Conservation (phyloP, 2,113 vertebrate species). For the Octodon degus region DNA sequence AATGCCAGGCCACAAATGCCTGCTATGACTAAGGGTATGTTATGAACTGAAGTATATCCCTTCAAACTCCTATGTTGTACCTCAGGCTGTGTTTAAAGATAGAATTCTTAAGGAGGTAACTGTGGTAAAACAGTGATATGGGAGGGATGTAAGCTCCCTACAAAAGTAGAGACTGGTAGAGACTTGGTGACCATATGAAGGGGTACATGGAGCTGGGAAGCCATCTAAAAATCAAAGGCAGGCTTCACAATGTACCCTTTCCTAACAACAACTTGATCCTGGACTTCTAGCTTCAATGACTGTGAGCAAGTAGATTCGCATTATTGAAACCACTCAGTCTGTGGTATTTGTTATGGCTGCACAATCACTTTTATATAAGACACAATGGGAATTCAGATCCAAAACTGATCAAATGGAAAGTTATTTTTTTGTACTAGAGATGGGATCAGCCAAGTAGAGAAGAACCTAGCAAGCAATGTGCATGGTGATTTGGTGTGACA, state of each 20-base stretch:
- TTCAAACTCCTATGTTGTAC: background rate
- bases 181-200: background rate
- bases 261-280: background rate
- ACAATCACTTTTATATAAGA: background rate
- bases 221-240: background rate
- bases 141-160: background rate
- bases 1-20: background rate
- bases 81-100: background rate
- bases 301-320: background rate
- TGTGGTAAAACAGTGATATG: background rate
- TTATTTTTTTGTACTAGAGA: background rate
- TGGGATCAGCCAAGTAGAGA: background rate
- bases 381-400: background rate
- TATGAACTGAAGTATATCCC: background rate
- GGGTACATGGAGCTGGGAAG: background rate
- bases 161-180: background rate
- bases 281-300: background rate
- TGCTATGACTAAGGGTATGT: background rate
- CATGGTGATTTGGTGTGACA: background rate
- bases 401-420: slow-evolving; percentile 5
- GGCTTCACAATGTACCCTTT: background rate
- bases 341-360: background rate
- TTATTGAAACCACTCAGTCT: background rate
- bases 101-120: background rate
- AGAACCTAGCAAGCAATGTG: background rate